Evolutionary conservation across 1,140 invertebrate genomes (phyloP), one percentile per base, ranked within the genome.

Genomic region (Brevipalpus yothersi): DNA sequence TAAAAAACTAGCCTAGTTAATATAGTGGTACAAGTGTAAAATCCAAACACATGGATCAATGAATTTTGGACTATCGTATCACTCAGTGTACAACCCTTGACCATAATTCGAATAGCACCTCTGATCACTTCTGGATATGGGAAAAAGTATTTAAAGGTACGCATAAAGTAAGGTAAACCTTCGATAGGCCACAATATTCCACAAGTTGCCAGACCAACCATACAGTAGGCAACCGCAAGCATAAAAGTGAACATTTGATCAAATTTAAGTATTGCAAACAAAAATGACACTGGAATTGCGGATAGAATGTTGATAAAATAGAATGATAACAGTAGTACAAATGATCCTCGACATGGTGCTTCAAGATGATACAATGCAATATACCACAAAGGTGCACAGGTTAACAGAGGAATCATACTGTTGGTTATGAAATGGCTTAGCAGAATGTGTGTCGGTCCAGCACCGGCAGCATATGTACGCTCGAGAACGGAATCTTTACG

Each of bases 141-240:
- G 45, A 94, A 75, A 65, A 82, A 80, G 53, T 83, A 79, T 4
- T 85, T 83, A 41, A 94, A 77, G 67, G 84, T 83, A 61, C 81
- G 77, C 8, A 94, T 72, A 54, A 83, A 76, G 53, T 77, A 77
- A 2, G 89, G 89, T 84, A 94, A 93, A 41, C 88, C 80, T 76
- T 92, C 84, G 15, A 87, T 62, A 0, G 88, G 88, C 88, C 88
- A 93, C n/a, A 92, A 74, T 15, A 84, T 78, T 63, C 86, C 86
- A 85, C 69, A 53, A 2, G 91, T 55, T 4, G 39, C 39, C 11
- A 55, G n/a, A 1, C 21, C 39, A n/a, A 55, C 21, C 53, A 55
- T 39, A 40, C 21, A 40, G n/a, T 39, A 39, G 21, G 23, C 53
- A 39, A 39, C 39, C 10, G 23, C 53, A 10, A 55, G 11, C 21